Percentiles rank a stretch among this genome's conserved stretches.
These are phyloP conservation scores for Ametastegia equiseti DNA, from an alignment of 2,888 invertebrate species.

Conservation along the genomic window DNA sequence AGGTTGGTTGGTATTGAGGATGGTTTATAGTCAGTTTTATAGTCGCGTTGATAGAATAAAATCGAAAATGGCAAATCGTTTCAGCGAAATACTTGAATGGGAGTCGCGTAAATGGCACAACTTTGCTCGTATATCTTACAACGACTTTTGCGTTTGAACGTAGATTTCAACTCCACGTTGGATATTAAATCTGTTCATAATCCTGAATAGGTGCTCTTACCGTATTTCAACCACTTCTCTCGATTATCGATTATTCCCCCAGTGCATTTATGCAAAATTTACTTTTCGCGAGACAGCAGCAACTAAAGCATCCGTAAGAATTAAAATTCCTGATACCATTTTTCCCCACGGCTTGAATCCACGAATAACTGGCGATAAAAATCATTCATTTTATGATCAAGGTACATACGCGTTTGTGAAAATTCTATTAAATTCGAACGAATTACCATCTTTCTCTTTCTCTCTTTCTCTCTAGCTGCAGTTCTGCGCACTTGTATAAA, in stretches of 20 bases:
- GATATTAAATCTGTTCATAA: slow-evolving; percentile 16
- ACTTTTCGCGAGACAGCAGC: neutral
- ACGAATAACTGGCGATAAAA: slow-evolving; percentile 24
- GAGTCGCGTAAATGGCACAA: neutral
- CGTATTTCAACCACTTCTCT: slow-evolving; percentile 6
- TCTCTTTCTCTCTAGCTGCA: no score
- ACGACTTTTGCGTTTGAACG: neutral
- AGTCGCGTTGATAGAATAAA: neutral
- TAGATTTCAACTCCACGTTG: neutral
- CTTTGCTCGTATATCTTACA: neutral
- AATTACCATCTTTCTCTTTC: no score
- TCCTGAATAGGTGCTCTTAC: slow-evolving; percentile 4
- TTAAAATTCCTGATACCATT: slow-evolving; percentile 4
- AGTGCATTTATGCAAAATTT: slow-evolving; percentile 1
- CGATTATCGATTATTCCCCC: neutral
- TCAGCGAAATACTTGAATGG: neutral
- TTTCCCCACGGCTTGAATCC: neutral
- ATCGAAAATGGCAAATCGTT: neutral
- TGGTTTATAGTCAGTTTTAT: neutral
- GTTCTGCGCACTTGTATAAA: no score
- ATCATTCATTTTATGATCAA: neutral
- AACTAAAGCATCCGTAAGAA: neutral
- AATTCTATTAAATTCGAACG: slow-evolving; percentile 8
- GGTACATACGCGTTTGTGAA: slow-evolving; percentile 13
- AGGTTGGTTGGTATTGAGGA: neutral